Evolutionary conservation across 1,140 invertebrate species (phyloP).

Genomic region (Linepithema humile): DNA sequence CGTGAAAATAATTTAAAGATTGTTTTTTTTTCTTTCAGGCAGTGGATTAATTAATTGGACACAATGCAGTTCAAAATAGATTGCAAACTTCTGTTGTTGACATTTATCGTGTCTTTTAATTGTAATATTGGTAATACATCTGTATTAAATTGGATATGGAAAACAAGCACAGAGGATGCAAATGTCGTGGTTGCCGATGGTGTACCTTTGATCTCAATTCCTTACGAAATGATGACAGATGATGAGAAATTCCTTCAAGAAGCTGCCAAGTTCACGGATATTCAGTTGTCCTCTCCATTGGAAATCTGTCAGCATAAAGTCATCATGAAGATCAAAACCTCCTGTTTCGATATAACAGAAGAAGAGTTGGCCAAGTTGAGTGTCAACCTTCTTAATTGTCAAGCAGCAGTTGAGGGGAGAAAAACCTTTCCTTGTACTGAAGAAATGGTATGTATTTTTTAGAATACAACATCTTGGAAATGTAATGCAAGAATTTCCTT

Average conservation of each 20-base stretch:
- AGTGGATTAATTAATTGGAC: not conserved
- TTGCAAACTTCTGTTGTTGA: not conserved
- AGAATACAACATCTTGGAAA: slow-evolving; percentile 18
- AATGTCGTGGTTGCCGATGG: slow-evolving; percentile 71
- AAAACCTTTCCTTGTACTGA: slow-evolving; percentile 86
- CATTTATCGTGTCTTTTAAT: not conserved
- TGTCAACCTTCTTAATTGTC: slow-evolving; percentile 89
- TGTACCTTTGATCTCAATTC: slow-evolving; percentile 80
- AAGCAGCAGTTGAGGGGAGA: slow-evolving; percentile 87
- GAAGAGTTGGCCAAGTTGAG: slow-evolving; percentile 89
- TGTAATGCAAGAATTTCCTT: not conserved
- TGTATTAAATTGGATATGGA: slow-evolving; percentile 80
- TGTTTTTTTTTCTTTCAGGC: not conserved
- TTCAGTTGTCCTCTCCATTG: slow-evolving; percentile 85
- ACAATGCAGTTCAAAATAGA: slow-evolving; percentile 1
- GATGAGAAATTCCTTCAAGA: slow-evolving; percentile 89
- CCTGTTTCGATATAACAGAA: slow-evolving; percentile 86
- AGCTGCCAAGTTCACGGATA: slow-evolving; percentile 86
- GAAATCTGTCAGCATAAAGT: slow-evolving; percentile 89
- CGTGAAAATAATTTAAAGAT: not conserved
- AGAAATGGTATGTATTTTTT: slow-evolving; percentile 85
- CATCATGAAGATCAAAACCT: slow-evolving; percentile 85
- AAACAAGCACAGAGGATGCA: slow-evolving; percentile 61
- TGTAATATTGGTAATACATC: slow-evolving; percentile 55
- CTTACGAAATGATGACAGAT: slow-evolving; percentile 86